phyloP scores from a whole-genome alignment of 2,113 vertebrate genomes.

The Prinia subflava region DNA sequence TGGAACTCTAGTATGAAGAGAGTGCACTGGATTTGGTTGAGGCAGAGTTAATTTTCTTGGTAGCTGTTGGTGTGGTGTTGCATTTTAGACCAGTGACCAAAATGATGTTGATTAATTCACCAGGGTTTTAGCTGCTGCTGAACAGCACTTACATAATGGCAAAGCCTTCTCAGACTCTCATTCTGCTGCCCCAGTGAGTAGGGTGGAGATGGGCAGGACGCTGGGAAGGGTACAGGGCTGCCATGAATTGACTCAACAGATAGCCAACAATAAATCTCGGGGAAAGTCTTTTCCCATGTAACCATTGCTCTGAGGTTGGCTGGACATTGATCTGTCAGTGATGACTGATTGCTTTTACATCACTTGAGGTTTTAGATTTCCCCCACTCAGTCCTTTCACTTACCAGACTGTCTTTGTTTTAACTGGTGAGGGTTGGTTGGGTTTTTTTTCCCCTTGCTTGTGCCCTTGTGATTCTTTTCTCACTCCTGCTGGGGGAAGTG shows the following conservation, averaged over 20 bases:
- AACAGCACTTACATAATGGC: neutral
- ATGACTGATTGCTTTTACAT: neutral
- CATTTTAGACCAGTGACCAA: neutral
- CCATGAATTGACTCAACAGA: neutral
- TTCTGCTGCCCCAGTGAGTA: neutral
- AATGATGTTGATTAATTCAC: neutral
- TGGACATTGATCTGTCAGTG: neutral
- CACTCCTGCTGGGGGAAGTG: fast-evolving
- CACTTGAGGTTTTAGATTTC: neutral
- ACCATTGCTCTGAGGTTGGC: neutral
- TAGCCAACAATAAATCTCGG: neutral
- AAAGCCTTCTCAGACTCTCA: neutral
- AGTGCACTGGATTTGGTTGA: neutral
- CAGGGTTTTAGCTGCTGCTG: neutral
- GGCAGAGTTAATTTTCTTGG: neutral
- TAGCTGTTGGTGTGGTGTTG: neutral
- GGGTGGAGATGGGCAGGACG: neutral
- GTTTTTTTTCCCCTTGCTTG: neutral
- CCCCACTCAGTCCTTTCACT: neutral
- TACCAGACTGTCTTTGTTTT: neutral
- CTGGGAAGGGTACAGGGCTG: neutral
- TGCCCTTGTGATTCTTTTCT: neutral
- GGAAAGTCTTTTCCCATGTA: neutral
- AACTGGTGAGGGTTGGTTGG: neutral
- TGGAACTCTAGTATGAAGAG: neutral